Base-by-base conservation (phyloP, 2,888 invertebrate genomes). In the Gisinianus flammeolus region DNA sequence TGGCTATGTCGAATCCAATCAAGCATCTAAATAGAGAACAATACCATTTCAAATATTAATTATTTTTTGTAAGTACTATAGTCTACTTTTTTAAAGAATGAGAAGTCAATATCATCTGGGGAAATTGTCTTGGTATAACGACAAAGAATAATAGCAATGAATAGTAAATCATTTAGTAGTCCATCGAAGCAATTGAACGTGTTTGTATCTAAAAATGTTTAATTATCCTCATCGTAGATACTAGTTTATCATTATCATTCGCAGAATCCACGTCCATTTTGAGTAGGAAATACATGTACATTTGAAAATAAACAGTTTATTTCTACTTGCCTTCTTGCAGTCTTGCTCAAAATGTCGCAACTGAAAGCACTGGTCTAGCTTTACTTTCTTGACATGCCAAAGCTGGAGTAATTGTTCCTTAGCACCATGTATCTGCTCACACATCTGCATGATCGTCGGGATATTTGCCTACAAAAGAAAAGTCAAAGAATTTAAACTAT, bases 1-100 rank as follows among this genome's bases (percentile, higher is more conserved):
- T 96, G 92, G 87, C 97, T 97, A 87, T 96, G 96, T 85, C 94
- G 93, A 82, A 98, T 96, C 97, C 98, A 98, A 86, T 98, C 96
- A 87, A 97, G 93, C 96, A 98, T 97, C 92, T 96, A 88, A 26
- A 85, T 83, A 56, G 73, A 76, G 66, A 64, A 64, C 16, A 64
- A 64, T 5, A 28, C 64, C 19, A n/a, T n/a, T n/a, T n/a, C n/a
- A n/a, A n/a, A n/a, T n/a, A n/a, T n/a, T n/a, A n/a, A n/a, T n/a
- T n/a, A n/a, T n/a, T n/a, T n/a, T n/a, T n/a, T n/a, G n/a, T n/a
- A n/a, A n/a, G n/a, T n/a, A n/a, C n/a, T n/a, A 62, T 22, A 62
- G 24, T 62, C 24, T 8, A 62, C 24, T 62, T n/a, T n/a, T n/a
- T n/a, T n/a, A n/a, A n/a, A n/a, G n/a, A n/a, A n/a, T n/a, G n/a